A percentile compares a stretch with the other conserved stretches of the same genome.
These are phyloP conservation scores for Ceriagrion tenellum DNA, from an alignment of 2,888 invertebrate genomes.

Conservation along the genomic window DNA sequence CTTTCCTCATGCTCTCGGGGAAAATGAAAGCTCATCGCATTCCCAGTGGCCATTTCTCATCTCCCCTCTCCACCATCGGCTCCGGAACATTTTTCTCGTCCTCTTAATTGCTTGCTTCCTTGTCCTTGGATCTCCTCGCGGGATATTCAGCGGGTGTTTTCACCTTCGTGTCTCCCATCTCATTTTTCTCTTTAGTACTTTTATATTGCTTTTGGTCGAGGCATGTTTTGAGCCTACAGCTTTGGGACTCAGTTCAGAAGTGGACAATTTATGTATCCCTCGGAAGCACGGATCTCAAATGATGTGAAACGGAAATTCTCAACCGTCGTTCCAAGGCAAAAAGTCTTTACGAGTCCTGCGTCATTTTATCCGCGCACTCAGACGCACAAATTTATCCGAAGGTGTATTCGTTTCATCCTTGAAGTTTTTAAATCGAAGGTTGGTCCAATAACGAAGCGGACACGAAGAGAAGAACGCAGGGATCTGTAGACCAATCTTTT, in stretches of 20 bases:
- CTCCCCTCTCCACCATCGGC: background rate
- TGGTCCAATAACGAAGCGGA: background rate
- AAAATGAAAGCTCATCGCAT: background rate
- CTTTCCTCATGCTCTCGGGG: background rate
- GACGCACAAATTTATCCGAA: background rate
- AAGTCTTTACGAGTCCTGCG: background rate
- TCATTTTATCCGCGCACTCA: background rate
- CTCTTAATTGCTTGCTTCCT: constrained; percentile 28
- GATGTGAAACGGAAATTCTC: constrained; percentile 25
- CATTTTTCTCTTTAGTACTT: constrained; percentile 31
- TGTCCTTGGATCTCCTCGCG: constrained; percentile 12
- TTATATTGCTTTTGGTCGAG: constrained; percentile 15
- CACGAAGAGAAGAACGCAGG: background rate
- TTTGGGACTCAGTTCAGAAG: background rate
- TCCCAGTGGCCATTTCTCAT: background rate
- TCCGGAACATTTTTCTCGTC: constrained; percentile 13
- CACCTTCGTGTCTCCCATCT: constrained; percentile 19
- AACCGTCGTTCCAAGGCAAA: background rate
- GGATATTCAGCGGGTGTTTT: constrained; percentile 39
- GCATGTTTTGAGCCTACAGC: background rate
- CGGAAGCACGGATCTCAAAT: background rate
- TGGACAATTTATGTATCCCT: constrained; percentile 16
- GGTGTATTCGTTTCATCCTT: background rate
- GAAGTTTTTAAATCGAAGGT: background rate
- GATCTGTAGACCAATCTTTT: background rate